Evolutionary conservation across 64 coral and sea anemone species (phyloP).

Genomic region (Porites lutea): DNA sequence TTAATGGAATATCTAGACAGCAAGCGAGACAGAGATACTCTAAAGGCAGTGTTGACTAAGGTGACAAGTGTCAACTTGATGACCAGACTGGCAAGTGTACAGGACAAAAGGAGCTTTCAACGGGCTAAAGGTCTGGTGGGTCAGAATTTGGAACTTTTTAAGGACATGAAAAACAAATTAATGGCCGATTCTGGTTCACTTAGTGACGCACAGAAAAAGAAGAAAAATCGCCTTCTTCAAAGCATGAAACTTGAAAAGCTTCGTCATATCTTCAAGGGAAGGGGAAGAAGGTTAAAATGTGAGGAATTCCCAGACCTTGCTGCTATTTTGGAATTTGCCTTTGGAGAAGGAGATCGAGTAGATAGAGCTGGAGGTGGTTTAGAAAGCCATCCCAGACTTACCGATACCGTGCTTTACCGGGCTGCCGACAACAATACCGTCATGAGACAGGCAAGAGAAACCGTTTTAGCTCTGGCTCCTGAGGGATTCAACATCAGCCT

Average conservation of each 20-base stretch:
- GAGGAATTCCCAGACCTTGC: constrained; percentile 72
- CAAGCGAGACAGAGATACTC: constrained; percentile 56
- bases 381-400: constrained; percentile 54
- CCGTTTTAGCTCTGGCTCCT: constrained; percentile 27
- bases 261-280: constrained; percentile 37
- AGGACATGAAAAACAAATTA: background rate
- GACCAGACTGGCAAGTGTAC: background rate
- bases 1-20: constrained; percentile 60
- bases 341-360: constrained; percentile 38
- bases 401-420: constrained; percentile 46
- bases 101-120: constrained; percentile 47
- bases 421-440: constrained; percentile 34
- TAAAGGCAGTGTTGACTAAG: constrained; percentile 49
- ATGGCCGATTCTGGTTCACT: background rate
- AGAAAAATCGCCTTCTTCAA: background rate
- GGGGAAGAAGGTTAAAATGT: constrained; percentile 48
- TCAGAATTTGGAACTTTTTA: constrained; percentile 19
- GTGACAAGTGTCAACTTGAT: constrained; percentile 50
- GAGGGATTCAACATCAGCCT: constrained; percentile 36
- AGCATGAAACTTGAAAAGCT: background rate
- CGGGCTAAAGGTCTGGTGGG: constrained; percentile 25
- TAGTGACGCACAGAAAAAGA: constrained; percentile 28
- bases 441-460: constrained; percentile 48
- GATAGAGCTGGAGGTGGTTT: background rate
- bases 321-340: constrained; percentile 64